phyloP scores from a whole-genome alignment of 2,797 vertebrate species.

The Nasua narica region DNA sequence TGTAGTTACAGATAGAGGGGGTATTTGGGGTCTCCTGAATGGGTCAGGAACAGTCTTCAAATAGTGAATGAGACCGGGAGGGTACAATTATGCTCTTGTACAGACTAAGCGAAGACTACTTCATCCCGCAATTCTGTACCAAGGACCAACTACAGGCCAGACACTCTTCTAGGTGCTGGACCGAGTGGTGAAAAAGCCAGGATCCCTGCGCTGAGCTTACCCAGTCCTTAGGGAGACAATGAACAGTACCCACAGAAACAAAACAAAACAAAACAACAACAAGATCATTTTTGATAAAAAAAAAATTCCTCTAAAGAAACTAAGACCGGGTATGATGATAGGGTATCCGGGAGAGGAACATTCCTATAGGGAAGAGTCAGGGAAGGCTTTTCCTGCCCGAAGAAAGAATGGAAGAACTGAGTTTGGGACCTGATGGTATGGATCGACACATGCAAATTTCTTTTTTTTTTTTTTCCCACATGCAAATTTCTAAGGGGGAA shows the following conservation, averaged over 20 bases:
- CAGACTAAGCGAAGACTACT: neutral
- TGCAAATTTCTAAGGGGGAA: neutral
- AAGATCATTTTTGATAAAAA: neutral
- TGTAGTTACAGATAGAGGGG: neutral
- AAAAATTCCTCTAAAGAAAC: neutral
- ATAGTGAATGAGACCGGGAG: neutral
- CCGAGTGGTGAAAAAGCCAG: neutral
- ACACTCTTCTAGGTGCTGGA: neutral
- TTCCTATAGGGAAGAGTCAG: neutral
- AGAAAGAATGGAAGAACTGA: neutral
- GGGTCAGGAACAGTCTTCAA: neutral
- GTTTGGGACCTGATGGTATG: neutral
- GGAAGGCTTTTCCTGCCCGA: neutral
- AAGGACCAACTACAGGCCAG: neutral
- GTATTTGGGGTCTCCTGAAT: neutral
- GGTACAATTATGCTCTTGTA: neutral
- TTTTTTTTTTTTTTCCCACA: neutral
- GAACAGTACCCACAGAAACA: neutral
- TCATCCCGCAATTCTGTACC: neutral
- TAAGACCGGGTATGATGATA: neutral
- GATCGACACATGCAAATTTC: neutral
- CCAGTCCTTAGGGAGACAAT: fast-evolving
- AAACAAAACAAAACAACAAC: neutral
- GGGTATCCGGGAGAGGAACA: neutral
- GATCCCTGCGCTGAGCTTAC: neutral